Percentiles rank a stretch among this genome's conserved stretches.
Evolutionary conservation across 2,113 vertebrate genomes (phyloP).

Genomic region (Pitta sordida): DNA sequence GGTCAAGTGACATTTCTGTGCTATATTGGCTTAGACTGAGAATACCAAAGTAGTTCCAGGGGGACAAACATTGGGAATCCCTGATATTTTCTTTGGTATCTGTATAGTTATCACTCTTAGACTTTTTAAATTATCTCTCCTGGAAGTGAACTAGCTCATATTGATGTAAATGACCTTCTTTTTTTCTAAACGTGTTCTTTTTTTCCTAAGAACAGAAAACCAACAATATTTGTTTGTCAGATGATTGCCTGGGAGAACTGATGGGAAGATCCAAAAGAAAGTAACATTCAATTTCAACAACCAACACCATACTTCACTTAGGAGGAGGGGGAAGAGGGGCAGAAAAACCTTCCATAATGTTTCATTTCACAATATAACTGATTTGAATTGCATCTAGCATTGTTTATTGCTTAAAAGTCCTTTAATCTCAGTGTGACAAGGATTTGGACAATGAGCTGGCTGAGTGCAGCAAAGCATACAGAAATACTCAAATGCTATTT

Average conservation of each 20-base stretch:
- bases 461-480: neutral
- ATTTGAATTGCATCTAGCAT: neutral
- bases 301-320: accelerated
- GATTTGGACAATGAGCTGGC: neutral
- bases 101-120: neutral
- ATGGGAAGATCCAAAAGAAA: neutral
- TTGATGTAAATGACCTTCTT: neutral
- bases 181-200: neutral
- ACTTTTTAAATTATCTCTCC: neutral
- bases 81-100: neutral
- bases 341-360: neutral
- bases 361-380: neutral
- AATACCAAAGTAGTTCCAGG: neutral
- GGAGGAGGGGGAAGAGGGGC: accelerated
- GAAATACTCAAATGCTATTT: neutral
- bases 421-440: neutral
- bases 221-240: too few species aligned
- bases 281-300: neutral
- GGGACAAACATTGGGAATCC: accelerated
- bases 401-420: neutral
- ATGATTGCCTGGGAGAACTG: neutral
- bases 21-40: neutral
- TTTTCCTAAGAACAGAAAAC: neutral
- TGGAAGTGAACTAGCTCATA: neutral
- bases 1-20: neutral